These are phyloP conservation scores for Leptinotarsa texana DNA, from an alignment of 1,140 invertebrate species.

Conservation along the genomic window DNA sequence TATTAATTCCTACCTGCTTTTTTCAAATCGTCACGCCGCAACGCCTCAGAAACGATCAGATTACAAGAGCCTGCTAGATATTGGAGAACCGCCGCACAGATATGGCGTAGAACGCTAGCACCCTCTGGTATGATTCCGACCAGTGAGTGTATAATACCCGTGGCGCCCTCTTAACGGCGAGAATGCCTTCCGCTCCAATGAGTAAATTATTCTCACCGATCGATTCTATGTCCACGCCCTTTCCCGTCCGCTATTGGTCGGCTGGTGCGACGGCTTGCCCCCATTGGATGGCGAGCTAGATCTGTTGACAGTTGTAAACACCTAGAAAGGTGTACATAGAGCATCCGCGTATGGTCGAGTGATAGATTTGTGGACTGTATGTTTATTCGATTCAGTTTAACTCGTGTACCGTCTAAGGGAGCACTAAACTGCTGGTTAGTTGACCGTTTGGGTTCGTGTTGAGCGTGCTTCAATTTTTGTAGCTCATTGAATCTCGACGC, in stretches of 20 bases:
- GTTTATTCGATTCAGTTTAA: conserved; percentile 35
- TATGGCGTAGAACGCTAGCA: conserved; percentile 30
- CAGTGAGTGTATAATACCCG: conserved; percentile 28
- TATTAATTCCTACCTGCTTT: conserved; percentile 7
- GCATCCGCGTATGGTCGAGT: conserved; percentile 33
- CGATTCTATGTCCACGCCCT: conserved; percentile 45
- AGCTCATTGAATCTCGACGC: conserved; percentile 40
- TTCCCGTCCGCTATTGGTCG: conserved; percentile 37
- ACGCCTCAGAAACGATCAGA: conserved; percentile 22
- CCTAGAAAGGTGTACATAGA: conserved; percentile 48
- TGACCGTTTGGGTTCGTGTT: conserved; percentile 22
- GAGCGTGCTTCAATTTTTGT: conserved; percentile 26
- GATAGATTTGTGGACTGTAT: conserved; percentile 37
- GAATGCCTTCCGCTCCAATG: conserved; percentile 52
- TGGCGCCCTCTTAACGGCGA: conserved; percentile 52
- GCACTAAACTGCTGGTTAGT: conserved; percentile 20
- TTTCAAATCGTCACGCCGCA: not conserved
- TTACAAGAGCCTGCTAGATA: conserved; percentile 11
- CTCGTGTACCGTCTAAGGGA: conserved; percentile 33
- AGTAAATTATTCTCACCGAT: conserved; percentile 45
- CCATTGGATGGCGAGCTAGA: conserved; percentile 37
- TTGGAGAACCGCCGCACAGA: conserved; percentile 9
- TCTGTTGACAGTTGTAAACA: conserved; percentile 48
- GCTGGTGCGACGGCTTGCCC: conserved; percentile 18
- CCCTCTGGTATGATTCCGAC: conserved; percentile 43